Evolutionary conservation across 2,888 invertebrate species (phyloP).

Genomic region (Pollenia amentaria): DNA sequence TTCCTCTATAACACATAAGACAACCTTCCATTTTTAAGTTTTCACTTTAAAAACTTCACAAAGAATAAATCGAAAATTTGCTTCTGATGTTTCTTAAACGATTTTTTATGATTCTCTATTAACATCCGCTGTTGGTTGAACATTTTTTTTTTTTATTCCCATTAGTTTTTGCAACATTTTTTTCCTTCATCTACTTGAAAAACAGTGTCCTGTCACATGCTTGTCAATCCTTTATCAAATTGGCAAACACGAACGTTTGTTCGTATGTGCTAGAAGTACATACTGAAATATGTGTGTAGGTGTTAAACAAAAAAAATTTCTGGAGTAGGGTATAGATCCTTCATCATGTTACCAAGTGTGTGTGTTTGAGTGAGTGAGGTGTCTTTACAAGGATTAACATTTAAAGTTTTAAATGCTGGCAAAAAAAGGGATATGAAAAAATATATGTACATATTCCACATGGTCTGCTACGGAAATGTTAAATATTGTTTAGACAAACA

Average conservation of each 20-base stretch:
- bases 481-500: conserved; percentile 80
- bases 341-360: conserved; percentile 37
- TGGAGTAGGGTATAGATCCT: conserved; percentile 8
- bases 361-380: conserved; percentile 24
- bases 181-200: conserved; percentile 39
- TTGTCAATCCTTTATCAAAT: conserved; percentile 74
- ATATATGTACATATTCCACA: conserved; percentile 1
- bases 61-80: neutral
- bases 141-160: neutral
- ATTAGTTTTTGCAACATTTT: neutral
- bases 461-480: conserved; percentile 73
- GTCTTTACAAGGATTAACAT: conserved; percentile 62
- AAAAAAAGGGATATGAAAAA: neutral
- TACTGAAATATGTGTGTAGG: neutral
- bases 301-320: neutral
- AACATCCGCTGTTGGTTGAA: conserved; percentile 35
- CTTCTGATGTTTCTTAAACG: neutral
- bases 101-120: conserved; percentile 44
- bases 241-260: conserved; percentile 40
- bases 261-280: neutral
- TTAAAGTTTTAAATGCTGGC: conserved; percentile 56
- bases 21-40: neutral
- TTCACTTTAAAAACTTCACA: conserved; percentile 8
- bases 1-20: neutral
- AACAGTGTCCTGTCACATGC: conserved; percentile 71